These are phyloP conservation scores for Thamnophis elegans DNA, from an alignment of 2,797 vertebrate species.

Conservation along the genomic window DNA sequence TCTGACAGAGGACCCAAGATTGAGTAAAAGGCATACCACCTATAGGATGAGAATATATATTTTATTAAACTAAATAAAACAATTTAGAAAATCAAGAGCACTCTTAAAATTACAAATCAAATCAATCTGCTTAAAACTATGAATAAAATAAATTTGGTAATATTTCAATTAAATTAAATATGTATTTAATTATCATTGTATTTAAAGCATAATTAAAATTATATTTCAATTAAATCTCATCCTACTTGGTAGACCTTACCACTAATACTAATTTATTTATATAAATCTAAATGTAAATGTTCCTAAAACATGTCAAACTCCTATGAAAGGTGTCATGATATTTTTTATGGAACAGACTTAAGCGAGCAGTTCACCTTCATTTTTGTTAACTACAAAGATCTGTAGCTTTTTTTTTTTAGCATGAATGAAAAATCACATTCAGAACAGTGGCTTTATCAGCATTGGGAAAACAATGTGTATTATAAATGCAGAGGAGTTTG, in stretches of 20 bases:
- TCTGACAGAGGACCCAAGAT: no score
- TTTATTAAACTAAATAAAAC: background rate
- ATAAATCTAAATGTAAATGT: background rate
- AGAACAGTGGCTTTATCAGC: background rate
- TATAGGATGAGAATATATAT: no score
- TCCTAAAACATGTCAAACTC: background rate
- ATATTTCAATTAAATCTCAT: no score
- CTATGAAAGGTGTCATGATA: background rate
- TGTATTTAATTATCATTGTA: background rate
- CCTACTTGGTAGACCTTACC: background rate
- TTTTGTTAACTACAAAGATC: background rate
- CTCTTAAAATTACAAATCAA: background rate
- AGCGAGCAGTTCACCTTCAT: background rate
- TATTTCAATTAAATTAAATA: background rate
- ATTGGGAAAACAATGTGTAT: background rate
- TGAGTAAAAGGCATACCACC: no score
- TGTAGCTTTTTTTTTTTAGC: background rate
- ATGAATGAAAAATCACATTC: background rate
- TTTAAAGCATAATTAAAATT: background rate
- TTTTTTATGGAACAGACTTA: background rate
- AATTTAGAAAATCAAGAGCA: background rate
- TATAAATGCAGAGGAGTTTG: background rate
- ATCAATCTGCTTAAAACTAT: background rate
- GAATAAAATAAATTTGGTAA: background rate
- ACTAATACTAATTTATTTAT: no score